Conservation (phyloP, 2,888 invertebrate genomes). For the Rhorus exstirpatorius region DNA sequence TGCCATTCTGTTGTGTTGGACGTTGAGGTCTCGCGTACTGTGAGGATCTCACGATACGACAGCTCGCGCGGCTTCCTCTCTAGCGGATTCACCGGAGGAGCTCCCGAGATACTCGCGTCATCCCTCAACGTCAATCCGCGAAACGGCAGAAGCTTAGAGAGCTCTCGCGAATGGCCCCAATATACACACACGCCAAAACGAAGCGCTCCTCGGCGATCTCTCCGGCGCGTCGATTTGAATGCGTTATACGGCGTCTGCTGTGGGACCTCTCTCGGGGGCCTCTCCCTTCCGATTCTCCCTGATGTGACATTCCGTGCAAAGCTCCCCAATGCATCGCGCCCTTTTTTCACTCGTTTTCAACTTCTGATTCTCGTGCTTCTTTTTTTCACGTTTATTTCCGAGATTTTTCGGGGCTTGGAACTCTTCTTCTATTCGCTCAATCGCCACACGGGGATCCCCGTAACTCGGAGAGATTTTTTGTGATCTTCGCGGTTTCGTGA, state of each 20-base stretch:
- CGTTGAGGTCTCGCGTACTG: conserved; percentile 57
- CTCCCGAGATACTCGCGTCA: conserved; percentile 79
- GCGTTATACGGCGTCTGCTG: conserved; percentile 75
- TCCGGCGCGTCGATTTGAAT: conserved; percentile 83
- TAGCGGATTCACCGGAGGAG: conserved; percentile 52
- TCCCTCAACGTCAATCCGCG: conserved; percentile 85
- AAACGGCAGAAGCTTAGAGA: conserved; percentile 66
- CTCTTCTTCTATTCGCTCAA: conserved; percentile 32
- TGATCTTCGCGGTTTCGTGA: neutral
- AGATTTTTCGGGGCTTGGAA: conserved; percentile 30
- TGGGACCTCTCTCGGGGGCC: conserved; percentile 39
- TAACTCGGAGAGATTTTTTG: conserved; percentile 67
- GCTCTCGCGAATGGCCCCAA: conserved; percentile 61
- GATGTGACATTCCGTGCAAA: conserved; percentile 64
- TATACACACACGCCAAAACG: conserved; percentile 67
- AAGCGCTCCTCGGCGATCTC: conserved; percentile 42
- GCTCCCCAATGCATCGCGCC: conserved; percentile 52
- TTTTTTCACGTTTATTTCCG: conserved; percentile 21
- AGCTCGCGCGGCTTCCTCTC: conserved; percentile 71
- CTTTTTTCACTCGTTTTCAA: conserved; percentile 51
- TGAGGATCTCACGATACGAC: conserved; percentile 78
- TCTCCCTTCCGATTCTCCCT: conserved; percentile 30
- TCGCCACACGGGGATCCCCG: conserved; percentile 2
- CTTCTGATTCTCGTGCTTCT: conserved; percentile 28
- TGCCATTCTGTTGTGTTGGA: conserved; percentile 51